A percentile compares a stretch with the other conserved stretches of the same genome.
These are phyloP conservation scores for Meteorus colon DNA, from an alignment of 2,888 invertebrate genomes.

Conservation along the genomic window DNA sequence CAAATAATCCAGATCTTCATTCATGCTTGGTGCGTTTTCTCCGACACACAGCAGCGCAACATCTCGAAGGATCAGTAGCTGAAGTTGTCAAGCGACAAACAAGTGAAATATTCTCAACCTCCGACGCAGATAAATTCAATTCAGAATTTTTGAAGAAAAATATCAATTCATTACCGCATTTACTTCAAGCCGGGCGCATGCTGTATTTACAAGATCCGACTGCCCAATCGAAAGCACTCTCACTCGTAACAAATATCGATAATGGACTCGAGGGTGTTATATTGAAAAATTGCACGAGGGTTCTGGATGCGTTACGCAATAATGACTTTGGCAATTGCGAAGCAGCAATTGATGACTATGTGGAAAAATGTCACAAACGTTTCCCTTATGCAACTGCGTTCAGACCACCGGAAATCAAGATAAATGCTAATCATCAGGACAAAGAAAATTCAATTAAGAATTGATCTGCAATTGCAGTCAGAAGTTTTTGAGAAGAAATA, in stretches of 20 bases:
- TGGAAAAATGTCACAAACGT: constrained; percentile 81
- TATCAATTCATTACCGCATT: constrained; percentile 81
- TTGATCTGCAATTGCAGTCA: constrained; percentile 58
- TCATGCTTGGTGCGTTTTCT: constrained; percentile 89
- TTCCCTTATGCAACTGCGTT: constrained; percentile 89
- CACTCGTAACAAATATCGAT: constrained; percentile 77
- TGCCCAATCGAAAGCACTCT: constrained; percentile 78
- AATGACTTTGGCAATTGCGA: constrained; percentile 89
- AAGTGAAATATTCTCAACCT: constrained; percentile 76
- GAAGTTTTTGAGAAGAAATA: background rate
- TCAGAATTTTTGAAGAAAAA: constrained; percentile 72
- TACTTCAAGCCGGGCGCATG: constrained; percentile 88
- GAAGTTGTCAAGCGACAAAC: constrained; percentile 76
- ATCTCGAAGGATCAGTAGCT: constrained; percentile 74
- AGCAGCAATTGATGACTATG: constrained; percentile 80
- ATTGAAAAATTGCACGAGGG: constrained; percentile 86
- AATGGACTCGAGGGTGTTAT: constrained; percentile 69
- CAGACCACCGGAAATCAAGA: constrained; percentile 64
- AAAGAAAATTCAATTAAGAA: constrained; percentile 68
- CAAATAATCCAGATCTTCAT: constrained; percentile 87
- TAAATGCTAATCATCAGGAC: constrained; percentile 65
- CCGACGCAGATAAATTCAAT: constrained; percentile 77
- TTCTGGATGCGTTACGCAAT: constrained; percentile 83
- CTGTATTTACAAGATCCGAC: constrained; percentile 83
- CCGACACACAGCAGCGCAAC: constrained; percentile 73